Base-by-base conservation (phyloP, 2,113 vertebrate species). In the Chloropsis hardwickii region DNA sequence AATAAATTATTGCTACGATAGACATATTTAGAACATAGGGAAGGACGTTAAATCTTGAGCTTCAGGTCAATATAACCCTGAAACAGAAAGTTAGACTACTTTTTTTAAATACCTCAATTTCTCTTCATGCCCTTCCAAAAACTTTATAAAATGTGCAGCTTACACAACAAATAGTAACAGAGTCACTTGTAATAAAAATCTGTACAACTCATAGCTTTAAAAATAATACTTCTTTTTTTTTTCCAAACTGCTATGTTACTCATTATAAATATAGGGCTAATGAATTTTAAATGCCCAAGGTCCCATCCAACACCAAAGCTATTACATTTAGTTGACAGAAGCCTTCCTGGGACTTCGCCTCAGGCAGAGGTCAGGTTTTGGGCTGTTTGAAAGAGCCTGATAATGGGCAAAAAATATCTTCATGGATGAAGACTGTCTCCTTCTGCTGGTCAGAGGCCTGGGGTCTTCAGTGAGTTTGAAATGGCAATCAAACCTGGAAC, bases 191-290 rank as follows among this genome's bases (percentile, higher is more conserved):
- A 94, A 98, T 89, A 95, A 96, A 92, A 92, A 95, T 96, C 98
- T 98, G 97, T 98, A 98, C 98, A 98, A 78, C 86, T 91, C 65
- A 83, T 62, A 95, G 82, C 95, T 97, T 97, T 81, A 92, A 94
- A 95, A 97, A 95, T 92, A 94, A 78, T 74, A 72, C 64, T 4
- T 76, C 64, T 35, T 39, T 76, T 67, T 35, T 39, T 39, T 70
- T n/a, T 14, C 72, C 78, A 67, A 93, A 92, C 70, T 35, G n/a
- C 72, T 90, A 58, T 53, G 77, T 62, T 79, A 60, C 73, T 79
- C 74, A 76, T 54, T 80, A 95, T 95, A 96, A 96, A 97, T 92
- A 96, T 5, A 70, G 92, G 90, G 84, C 93, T 88, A 88, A 87
- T 1, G 0, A 70, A 18, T 51, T 88, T n/a, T 19, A 56, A 90